Conservation (phyloP, 1,140 invertebrate genomes). For the Muscidifurax raptorellus region DNA sequence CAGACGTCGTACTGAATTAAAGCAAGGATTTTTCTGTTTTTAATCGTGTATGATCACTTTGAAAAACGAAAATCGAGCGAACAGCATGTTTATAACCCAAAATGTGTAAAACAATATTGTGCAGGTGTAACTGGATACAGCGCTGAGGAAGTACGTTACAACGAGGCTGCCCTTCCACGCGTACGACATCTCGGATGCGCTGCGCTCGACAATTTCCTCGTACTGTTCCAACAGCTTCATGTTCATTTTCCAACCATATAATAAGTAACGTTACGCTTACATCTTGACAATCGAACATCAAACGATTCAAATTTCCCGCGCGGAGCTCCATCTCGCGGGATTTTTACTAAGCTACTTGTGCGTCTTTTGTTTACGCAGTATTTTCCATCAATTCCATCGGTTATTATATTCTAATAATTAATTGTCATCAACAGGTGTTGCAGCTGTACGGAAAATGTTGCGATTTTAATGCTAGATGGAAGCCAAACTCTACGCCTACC, state of each 20-base stretch:
- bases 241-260: background rate
- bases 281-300: background rate
- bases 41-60: no score
- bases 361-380: no score
- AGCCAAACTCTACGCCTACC: constrained; percentile 62
- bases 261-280: background rate
- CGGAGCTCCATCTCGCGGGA: background rate
- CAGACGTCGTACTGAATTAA: constrained; percentile 58
- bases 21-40: background rate
- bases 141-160: constrained; percentile 53
- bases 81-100: constrained; percentile 57
- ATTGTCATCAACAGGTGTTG: constrained; percentile 39
- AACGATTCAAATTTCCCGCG: background rate
- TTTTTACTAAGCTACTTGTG: background rate
- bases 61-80: background rate
- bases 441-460: background rate
- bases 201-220: constrained; percentile 57
- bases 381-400: background rate
- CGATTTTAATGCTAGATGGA: constrained; percentile 57
- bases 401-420: no score
- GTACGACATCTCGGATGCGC: constrained; percentile 57
- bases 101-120: constrained; percentile 61
- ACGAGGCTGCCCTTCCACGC: constrained; percentile 60
- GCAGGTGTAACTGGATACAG: constrained; percentile 57
- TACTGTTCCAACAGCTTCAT: constrained; percentile 59